Evolutionary conservation across 2,888 invertebrate species (phyloP).

Genomic region (Syrphus vitripennis): DNA sequence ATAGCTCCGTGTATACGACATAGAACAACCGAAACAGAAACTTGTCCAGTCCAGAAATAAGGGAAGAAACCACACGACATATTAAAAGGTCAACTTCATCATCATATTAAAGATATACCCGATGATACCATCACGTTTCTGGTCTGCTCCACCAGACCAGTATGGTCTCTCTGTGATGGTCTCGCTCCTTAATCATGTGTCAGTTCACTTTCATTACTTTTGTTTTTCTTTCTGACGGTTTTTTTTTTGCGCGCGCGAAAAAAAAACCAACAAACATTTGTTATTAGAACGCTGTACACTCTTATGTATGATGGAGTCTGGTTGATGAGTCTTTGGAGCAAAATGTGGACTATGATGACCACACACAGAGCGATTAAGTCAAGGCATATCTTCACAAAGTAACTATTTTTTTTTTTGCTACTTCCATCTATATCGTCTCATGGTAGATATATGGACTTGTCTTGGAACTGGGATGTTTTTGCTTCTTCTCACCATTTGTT

Average conservation of each 20-base stretch:
- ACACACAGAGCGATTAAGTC: constrained; percentile 47
- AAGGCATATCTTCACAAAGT: constrained; percentile 32
- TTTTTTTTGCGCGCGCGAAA: neutral
- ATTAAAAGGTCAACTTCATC: constrained; percentile 55
- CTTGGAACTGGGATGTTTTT: neutral
- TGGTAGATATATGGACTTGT: neutral
- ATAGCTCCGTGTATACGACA: neutral
- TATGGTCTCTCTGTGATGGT: neutral
- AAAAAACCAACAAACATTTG: neutral
- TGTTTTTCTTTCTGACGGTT: neutral
- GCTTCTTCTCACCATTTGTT: neutral
- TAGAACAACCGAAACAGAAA: neutral
- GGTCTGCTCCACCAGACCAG: neutral
- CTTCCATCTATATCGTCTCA: constrained; percentile 10
- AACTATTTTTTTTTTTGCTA: neutral
- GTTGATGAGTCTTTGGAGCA: constrained; percentile 13
- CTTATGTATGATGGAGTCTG: neutral
- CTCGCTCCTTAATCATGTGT: constrained; percentile 11
- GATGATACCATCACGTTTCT: neutral
- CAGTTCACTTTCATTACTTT: constrained; percentile 37
- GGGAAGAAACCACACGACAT: constrained; percentile 39
- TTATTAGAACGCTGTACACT: neutral
- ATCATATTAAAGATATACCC: neutral
- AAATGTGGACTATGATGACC: constrained; percentile 46
- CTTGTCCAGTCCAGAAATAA: neutral